A percentile compares a stretch with the other conserved stretches of the same genome.
Conservation (phyloP, 2,888 invertebrate genomes). For the Leptinotarsa rubiginosa region DNA sequence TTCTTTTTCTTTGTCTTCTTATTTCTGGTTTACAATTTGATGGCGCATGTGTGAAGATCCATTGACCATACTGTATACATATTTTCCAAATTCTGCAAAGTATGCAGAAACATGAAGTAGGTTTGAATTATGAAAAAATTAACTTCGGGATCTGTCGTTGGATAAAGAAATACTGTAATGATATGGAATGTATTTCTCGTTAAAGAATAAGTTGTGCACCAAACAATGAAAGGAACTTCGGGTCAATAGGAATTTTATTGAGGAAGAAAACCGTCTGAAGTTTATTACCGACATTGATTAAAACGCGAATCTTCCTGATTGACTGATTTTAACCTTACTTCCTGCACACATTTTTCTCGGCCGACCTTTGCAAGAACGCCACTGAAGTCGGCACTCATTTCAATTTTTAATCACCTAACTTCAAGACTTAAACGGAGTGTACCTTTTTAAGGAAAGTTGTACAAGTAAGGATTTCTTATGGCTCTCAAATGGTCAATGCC, state of each 20-base stretch:
- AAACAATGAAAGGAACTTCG: background rate
- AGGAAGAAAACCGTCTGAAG: background rate
- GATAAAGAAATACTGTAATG: no score
- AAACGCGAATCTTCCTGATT: background rate
- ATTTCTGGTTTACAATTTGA: no score
- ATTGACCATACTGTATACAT: no score
- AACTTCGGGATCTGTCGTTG: no score
- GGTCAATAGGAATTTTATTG: background rate
- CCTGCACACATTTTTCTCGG: slow-evolving; percentile 7
- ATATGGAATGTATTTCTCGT: no score
- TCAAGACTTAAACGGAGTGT: slow-evolving; percentile 14
- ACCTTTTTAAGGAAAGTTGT: slow-evolving; percentile 33
- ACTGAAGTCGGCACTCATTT: slow-evolving; percentile 14
- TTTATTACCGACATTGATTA: background rate
- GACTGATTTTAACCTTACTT: background rate
- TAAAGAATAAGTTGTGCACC: background rate
- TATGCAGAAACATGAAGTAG: no score
- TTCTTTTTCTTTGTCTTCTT: no score
- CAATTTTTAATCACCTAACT: slow-evolving; percentile 5
- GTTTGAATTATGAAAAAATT: no score
- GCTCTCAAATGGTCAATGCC: slow-evolving; percentile 29
- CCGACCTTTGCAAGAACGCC: slow-evolving; percentile 5
- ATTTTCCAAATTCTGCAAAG: no score
- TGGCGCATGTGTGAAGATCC: no score
- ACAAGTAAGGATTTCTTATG: slow-evolving; percentile 25